Percentiles rank a stretch among this genome's conserved stretches.
Evolutionary conservation across 2,113 vertebrate species (phyloP).

Genomic region (Hylia prasina): DNA sequence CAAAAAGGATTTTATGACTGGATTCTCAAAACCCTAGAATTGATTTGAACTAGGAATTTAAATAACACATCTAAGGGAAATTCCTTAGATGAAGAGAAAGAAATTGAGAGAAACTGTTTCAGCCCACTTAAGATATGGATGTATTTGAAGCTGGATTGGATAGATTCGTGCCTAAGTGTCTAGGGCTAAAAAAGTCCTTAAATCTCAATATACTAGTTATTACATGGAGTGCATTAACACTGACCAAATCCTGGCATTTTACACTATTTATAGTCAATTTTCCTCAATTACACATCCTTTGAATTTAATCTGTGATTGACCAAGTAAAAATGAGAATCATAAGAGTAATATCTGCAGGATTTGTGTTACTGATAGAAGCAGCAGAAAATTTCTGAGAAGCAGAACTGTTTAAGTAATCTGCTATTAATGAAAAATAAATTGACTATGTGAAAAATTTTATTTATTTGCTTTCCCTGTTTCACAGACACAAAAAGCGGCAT

Average conservation of each 20-base stretch:
- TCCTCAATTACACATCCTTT: neutral
- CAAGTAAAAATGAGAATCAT: neutral
- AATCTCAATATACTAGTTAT: neutral
- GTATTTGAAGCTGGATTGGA: neutral
- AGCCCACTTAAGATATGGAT: neutral
- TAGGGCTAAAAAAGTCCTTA: neutral
- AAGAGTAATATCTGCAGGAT: neutral
- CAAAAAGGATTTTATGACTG: neutral
- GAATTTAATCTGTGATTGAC: neutral
- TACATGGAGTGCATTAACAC: neutral
- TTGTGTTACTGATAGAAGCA: neutral
- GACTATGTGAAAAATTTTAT: neutral
- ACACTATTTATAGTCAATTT: neutral
- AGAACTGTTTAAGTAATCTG: neutral
- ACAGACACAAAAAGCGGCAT: neutral
- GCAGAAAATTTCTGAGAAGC: neutral
- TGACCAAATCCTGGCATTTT: neutral
- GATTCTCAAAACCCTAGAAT: neutral
- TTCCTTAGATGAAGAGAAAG: neutral
- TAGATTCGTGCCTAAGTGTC: neutral
- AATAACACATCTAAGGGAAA: neutral
- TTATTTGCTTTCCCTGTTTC: neutral
- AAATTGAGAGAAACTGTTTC: neutral
- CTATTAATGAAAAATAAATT: neutral
- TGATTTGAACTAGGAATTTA: neutral